These are phyloP conservation scores for Phaethornis superciliosus DNA, from an alignment of 2,113 vertebrate species.

Conservation along the genomic window DNA sequence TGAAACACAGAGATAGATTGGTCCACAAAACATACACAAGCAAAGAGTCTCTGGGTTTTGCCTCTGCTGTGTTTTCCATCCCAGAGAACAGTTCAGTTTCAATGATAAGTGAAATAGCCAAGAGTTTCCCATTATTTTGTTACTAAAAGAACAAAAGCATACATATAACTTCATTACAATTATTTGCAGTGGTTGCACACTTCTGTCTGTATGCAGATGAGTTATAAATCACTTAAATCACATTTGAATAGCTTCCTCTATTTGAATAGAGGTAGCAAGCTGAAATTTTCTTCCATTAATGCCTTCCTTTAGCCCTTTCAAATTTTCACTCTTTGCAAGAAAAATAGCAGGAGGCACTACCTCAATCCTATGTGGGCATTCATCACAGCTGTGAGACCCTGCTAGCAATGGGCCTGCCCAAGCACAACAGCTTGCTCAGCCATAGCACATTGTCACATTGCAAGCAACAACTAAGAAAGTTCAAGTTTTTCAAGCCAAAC, in stretches of 20 bases:
- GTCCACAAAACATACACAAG: neutral
- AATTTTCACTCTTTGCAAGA: neutral
- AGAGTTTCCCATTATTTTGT: neutral
- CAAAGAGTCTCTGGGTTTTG: neutral
- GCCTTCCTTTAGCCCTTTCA: neutral
- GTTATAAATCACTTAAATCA: neutral
- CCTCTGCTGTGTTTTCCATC: neutral
- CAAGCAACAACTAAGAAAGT: neutral
- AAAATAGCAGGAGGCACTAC: neutral
- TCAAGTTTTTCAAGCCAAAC: neutral
- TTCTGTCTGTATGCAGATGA: neutral
- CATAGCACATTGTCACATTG: accelerated
- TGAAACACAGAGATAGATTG: neutral
- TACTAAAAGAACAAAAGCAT: neutral
- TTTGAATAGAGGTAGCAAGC: neutral
- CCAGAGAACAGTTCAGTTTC: neutral
- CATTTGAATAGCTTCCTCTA: neutral
- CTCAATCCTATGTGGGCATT: no score
- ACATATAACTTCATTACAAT: neutral
- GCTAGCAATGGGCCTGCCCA: neutral
- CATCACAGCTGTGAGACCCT: neutral
- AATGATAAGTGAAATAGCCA: neutral
- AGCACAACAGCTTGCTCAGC: neutral
- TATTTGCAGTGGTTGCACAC: neutral
- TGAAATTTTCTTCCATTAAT: neutral